Conservation (phyloP, 2,797 vertebrate genomes). For the Antrozous pallidus region DNA sequence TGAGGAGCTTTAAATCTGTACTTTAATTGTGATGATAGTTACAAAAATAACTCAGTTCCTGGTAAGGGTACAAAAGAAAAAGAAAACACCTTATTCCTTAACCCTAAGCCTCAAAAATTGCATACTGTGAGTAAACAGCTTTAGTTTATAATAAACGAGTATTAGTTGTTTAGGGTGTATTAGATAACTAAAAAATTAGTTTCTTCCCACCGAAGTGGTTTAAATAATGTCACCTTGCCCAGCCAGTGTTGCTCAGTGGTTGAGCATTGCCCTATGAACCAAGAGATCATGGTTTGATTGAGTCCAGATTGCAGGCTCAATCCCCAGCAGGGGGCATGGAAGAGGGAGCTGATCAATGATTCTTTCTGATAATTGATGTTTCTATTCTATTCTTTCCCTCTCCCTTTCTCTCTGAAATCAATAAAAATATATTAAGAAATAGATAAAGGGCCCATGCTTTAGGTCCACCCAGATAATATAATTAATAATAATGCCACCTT, state of each 20-base stretch:
- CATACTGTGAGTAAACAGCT: not conserved
- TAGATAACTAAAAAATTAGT: not conserved
- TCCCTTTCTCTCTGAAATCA: too few species aligned
- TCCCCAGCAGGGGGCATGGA: too few species aligned
- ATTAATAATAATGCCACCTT: not conserved
- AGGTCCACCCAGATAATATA: too few species aligned
- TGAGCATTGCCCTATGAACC: too few species aligned
- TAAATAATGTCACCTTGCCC: not conserved
- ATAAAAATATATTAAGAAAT: too few species aligned
- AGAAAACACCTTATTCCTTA: not conserved
- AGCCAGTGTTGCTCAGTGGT: too few species aligned
- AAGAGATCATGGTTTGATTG: too few species aligned
- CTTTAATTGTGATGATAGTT: not conserved
- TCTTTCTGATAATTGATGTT: too few species aligned
- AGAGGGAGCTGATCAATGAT: too few species aligned
- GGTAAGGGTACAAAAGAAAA: not conserved
- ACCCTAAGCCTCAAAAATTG: not conserved
- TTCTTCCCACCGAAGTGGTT: not conserved
- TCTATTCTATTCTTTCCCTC: too few species aligned
- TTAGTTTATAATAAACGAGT: not conserved
- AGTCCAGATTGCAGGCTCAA: too few species aligned
- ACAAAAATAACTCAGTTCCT: not conserved
- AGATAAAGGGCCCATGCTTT: too few species aligned
- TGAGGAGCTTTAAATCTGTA: not conserved
- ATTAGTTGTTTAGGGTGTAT: not conserved